Percentiles rank a stretch among this genome's conserved stretches.
These are phyloP conservation scores for Athetis lepigone DNA, from an alignment of 2,888 invertebrate species.

Conservation along the genomic window DNA sequence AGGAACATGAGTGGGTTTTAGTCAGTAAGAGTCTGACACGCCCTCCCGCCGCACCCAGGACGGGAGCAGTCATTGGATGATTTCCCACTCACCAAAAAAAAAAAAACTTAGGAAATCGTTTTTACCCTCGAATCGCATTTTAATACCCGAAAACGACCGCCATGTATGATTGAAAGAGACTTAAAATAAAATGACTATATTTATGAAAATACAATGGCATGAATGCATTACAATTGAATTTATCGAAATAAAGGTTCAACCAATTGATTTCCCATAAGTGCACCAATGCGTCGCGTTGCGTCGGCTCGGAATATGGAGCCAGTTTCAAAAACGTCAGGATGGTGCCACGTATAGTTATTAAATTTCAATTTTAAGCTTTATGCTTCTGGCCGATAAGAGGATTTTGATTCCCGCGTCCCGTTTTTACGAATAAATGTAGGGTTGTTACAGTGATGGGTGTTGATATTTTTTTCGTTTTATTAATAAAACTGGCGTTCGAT, in stretches of 20 bases:
- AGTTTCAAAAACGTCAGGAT: constrained; percentile 57
- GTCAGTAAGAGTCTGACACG: too few relatives aligned
- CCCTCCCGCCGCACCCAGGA: too few relatives aligned
- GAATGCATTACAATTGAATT: background rate
- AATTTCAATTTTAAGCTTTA: constrained; percentile 85
- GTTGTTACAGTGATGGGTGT: constrained; percentile 46
- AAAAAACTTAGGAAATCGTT: too few relatives aligned
- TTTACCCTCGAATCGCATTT: too few relatives aligned
- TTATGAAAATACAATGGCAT: background rate
- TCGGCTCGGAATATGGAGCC: constrained; percentile 19
- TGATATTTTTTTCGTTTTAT: constrained; percentile 3
- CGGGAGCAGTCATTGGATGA: too few relatives aligned
- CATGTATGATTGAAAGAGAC: too few relatives aligned
- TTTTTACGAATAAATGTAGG: constrained; percentile 72
- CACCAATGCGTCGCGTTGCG: constrained; percentile 31
- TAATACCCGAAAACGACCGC: too few relatives aligned
- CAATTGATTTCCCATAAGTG: constrained; percentile 46
- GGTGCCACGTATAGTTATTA: constrained; percentile 72
- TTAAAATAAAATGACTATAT: too few relatives aligned
- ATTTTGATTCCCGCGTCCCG: constrained; percentile 77
- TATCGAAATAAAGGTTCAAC: constrained; percentile 9
- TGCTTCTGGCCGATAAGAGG: constrained; percentile 81
- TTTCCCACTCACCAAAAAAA: too few relatives aligned
- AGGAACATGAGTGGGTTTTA: too few relatives aligned
- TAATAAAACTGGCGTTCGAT: too few relatives aligned